Evolutionary conservation across 2,113 vertebrate species (phyloP).

Genomic region (Peromyscus leucopus): DNA sequence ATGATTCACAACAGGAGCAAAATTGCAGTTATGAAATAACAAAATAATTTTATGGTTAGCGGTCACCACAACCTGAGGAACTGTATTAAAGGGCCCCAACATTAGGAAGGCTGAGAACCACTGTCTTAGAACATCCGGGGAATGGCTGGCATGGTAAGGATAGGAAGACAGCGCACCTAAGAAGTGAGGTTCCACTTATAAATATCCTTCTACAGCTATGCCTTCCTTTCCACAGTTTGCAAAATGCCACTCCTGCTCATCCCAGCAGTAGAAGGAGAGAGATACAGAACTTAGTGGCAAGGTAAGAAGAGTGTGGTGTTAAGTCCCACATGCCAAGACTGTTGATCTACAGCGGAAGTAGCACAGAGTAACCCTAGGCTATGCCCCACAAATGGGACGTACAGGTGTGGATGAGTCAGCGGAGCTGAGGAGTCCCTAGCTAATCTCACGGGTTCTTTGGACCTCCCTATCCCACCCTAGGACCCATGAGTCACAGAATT

Average conservation of each 20-base stretch:
- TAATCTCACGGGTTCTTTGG: not conserved
- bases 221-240: not conserved
- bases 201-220: not conserved
- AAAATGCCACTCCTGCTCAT: not conserved
- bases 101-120: not conserved
- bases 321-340: not conserved
- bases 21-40: not conserved
- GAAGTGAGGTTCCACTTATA: not conserved
- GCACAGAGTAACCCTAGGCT: not conserved
- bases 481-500: not conserved
- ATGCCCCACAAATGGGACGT: not conserved
- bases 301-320: not conserved
- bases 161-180: no score
- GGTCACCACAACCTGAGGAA: not conserved
- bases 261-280: not conserved
- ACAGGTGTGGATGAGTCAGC: not conserved
- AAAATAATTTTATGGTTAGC: no score
- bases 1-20: not conserved
- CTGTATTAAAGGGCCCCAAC: not conserved
- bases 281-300: not conserved
- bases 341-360: not conserved
- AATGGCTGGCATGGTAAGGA: not conserved
- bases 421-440: not conserved
- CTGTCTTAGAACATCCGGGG: not conserved
- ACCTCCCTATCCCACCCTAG: not conserved